phyloP scores from a whole-genome alignment of 2,888 invertebrate species.

The Leptinotarsa haldemani region DNA sequence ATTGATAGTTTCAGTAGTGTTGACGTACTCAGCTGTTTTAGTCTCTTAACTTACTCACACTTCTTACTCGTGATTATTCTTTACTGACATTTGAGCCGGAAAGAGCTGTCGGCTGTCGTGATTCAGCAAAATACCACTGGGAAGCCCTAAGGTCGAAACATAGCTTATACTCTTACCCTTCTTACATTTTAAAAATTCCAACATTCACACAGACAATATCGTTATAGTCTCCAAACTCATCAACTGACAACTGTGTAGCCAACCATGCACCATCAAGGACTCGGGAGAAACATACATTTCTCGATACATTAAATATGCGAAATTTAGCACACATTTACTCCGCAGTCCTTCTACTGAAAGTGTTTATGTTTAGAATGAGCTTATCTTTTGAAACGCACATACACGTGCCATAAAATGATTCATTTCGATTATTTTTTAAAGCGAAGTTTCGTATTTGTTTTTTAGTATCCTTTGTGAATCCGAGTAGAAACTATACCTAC shows the following conservation, averaged over 20 bases:
- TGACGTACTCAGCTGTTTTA: no score
- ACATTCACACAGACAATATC: no score
- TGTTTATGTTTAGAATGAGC: slow-evolving; percentile 3
- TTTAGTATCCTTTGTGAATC: slow-evolving; percentile 22
- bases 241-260: background rate
- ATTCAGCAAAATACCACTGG: no score
- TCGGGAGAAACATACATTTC: background rate
- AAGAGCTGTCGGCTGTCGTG: no score
- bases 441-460: slow-evolving; percentile 21
- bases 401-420: slow-evolving; percentile 11
- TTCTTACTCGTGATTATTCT: no score
- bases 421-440: slow-evolving; percentile 14
- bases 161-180: no score
- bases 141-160: no score
- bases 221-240: no score
- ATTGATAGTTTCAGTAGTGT: no score
- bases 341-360: slow-evolving; percentile 8
- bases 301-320: background rate
- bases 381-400: slow-evolving; percentile 17
- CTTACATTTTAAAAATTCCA: no score
- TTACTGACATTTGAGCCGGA: no score
- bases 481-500: background rate
- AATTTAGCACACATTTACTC: slow-evolving; percentile 11
- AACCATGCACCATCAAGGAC: background rate
- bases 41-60: no score